Evolutionary conservation across 2,797 vertebrate species (phyloP).

Genomic region (Propithecus perrieri): DNA sequence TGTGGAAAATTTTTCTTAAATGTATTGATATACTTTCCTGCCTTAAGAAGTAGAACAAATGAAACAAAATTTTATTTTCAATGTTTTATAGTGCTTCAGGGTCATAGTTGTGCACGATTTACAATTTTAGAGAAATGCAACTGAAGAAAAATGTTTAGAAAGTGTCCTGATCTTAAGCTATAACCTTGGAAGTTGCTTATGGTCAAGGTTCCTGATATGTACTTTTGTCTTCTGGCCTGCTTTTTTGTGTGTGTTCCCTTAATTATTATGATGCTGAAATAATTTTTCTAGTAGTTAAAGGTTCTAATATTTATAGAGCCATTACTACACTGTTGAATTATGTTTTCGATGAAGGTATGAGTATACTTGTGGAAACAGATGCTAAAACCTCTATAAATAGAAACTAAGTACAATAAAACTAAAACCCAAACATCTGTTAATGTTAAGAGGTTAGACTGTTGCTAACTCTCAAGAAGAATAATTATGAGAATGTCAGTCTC

Average conservation of each 20-base stretch:
- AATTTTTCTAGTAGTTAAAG: background rate
- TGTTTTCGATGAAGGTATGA: background rate
- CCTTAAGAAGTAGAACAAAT: slow-evolving; percentile 3
- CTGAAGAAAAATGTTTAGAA: background rate
- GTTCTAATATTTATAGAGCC: background rate
- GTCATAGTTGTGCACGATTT: background rate
- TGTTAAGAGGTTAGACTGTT: background rate
- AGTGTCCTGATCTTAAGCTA: background rate
- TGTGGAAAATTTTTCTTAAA: slow-evolving; percentile 19
- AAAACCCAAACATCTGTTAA: background rate
- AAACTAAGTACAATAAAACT: slow-evolving; percentile 11
- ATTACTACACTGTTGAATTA: background rate
- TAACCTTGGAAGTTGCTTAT: background rate
- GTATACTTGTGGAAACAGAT: background rate
- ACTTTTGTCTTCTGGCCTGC: background rate
- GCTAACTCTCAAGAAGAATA: background rate
- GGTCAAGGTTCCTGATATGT: background rate
- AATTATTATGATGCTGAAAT: background rate
- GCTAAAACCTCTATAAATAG: slow-evolving; percentile 1
- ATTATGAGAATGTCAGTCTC: background rate
- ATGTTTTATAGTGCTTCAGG: background rate
- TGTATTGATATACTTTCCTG: background rate
- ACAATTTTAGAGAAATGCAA: background rate
- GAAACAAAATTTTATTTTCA: slow-evolving; percentile 39
- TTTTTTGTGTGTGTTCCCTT: background rate